Evolutionary conservation across 2,888 invertebrate species (phyloP), one percentile per base, ranked within the genome.

Genomic region (Spilosoma lubricipeda): DNA sequence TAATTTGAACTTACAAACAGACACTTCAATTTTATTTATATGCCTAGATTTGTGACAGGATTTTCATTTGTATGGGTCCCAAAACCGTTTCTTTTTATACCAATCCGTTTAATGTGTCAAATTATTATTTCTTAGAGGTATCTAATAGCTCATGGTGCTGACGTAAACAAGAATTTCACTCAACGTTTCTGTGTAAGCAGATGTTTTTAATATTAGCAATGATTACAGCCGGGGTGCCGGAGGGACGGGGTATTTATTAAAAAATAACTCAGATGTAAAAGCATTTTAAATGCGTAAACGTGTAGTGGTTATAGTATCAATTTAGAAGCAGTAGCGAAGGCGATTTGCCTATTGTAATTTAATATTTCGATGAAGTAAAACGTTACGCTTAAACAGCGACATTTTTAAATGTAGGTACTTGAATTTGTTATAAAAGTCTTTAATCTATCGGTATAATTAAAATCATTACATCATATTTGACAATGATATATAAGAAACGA

Each of bases 251-350:
- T 80, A 90, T 90, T 90, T 91, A 91, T 91, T 89, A 91, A 91
- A 91, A 91, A 90, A 90, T 90, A 91, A 90, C 90, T 89, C 83
- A 73, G 84, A 86, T 87, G 86, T 84, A 85, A 87, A 88, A 85
- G 84, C 85, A 83, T 77, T 86, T 85, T 80, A 83, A 86, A 86
- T 81, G 83, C 79, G 77, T 73, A 76, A 73, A 84, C 80, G 77
- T 79, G 70, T 70, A 76, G 79, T 81, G 78, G 78, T 80, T 78
- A 45, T 70, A 13, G 70, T 64, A 13, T 11, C 45, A 71, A 64
- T 42, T 69, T n/a, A 70, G 0, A 27, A 74, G 76, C 77, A 76
- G 18, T 33, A 15, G 69, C 63, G 67, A 11, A n/a, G 27, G n/a
- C 13, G 39, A 20, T 18, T 45, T 52, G 30, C 20, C 48, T 23